Base-by-base conservation (phyloP, 2,888 invertebrate genomes). In the Chydorus sphaericus region DNA sequence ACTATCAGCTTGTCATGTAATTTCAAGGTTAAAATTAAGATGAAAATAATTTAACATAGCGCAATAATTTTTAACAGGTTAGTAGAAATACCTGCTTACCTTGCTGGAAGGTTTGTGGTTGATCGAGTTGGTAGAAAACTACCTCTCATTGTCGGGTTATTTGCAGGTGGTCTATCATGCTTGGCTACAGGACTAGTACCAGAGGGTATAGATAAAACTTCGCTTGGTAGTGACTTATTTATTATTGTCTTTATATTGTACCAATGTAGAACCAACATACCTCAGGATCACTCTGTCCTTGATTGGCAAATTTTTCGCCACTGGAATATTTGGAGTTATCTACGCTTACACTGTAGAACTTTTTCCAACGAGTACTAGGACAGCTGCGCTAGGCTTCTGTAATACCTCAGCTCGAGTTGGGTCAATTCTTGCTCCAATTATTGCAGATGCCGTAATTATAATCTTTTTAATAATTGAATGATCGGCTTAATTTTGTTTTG, bases 371-470 rank as follows among this genome's bases (percentile, higher is more conserved):
- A 70, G 73, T 61, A 69, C 72, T 49, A 67, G 79, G 37, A 78
- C 75, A 63, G 74, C 77, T 3, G 78, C 77, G 0, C 66, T 79
- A 11, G 78, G 78, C 2, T 73, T 73, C 4, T 74, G 76, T 58
- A 74, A 76, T 2, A 74, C 75, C 10, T 70, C 75, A 66, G 74
- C 76, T 0, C 75, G 77, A 63, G 68, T 79, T 7, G 78, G 78
- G 29, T 75, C 76, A 10, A 74, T 78, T 26, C 68, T 73, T n/a
- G 76, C 78, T 5, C 77, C 78, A 1, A 77, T 74, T 62, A 70
- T 77, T 38, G 76, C 76, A 30, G 76, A 76, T 64, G 63, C 37
- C 33, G 55, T 58, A 37, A n/a, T n/a, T n/a, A n/a, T n/a, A n/a
- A n/a, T n/a, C n/a, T n/a, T n/a, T n/a, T n/a, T n/a, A n/a, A n/a